Evolutionary conservation across 2,888 invertebrate species (phyloP).

Genomic region (Lymantria dispar): DNA sequence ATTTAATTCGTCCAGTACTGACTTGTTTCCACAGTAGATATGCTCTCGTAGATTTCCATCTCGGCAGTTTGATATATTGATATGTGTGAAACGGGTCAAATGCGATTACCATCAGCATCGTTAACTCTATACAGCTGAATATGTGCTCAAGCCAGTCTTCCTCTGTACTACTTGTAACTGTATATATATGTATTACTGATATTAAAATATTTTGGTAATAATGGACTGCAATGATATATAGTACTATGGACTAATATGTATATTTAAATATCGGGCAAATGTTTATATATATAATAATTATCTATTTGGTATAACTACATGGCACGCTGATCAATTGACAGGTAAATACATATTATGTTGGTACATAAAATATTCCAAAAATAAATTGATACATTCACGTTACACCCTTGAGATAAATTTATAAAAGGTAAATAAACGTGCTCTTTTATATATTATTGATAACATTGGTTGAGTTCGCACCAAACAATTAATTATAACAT

Average conservation of each 20-base stretch:
- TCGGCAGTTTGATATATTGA: neutral
- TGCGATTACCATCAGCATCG: neutral
- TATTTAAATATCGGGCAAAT: neutral
- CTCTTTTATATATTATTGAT: too few relatives aligned
- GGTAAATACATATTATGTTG: constrained; percentile 24
- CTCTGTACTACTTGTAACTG: neutral
- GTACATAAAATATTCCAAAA: constrained; percentile 47
- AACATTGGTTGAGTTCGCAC: too few relatives aligned
- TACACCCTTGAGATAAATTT: constrained; percentile 12
- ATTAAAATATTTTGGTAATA: neutral
- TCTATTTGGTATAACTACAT: constrained; percentile 9
- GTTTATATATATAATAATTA: neutral
- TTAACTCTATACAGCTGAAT: neutral
- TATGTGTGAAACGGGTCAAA: neutral
- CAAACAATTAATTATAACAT: too few relatives aligned
- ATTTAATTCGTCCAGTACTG: too few relatives aligned
- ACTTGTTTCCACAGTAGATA: too few relatives aligned
- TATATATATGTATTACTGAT: neutral
- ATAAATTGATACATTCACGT: constrained; percentile 40
- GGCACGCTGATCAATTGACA: constrained; percentile 49
- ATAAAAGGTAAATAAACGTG: too few relatives aligned
- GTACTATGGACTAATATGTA: neutral
- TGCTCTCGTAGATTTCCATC: too few relatives aligned
- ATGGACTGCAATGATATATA: neutral
- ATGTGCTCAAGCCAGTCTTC: neutral